Percentiles rank a stretch among this genome's conserved stretches.
These are phyloP conservation scores for Plebejus anna DNA, from an alignment of 2,888 invertebrate genomes.

Conservation along the genomic window DNA sequence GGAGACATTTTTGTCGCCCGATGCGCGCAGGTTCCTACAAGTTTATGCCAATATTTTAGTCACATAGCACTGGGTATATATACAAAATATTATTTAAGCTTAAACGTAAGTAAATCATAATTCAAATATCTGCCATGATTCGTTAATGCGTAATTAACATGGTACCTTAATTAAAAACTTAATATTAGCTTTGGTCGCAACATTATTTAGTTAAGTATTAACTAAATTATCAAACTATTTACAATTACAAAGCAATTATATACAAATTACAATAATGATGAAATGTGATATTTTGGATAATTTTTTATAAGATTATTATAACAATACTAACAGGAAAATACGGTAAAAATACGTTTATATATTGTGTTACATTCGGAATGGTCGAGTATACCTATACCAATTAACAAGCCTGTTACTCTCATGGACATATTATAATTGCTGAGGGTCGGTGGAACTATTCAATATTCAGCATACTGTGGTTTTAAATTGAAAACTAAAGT, in stretches of 20 bases:
- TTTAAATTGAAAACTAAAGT: no score
- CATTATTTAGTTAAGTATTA: not conserved
- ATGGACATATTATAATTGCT: no score
- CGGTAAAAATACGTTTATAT: no score
- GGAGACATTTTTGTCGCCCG: no score
- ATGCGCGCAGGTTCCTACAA: no score
- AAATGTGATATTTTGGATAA: not conserved
- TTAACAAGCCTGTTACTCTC: no score
- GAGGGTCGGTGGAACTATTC: no score
- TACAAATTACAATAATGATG: constrained; percentile 15
- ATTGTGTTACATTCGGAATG: no score
- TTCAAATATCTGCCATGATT: not conserved
- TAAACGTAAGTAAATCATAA: not conserved
- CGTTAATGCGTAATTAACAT: not conserved
- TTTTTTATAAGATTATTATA: not conserved
- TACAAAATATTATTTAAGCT: not conserved
- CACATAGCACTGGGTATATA: not conserved
- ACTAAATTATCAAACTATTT: constrained; percentile 33
- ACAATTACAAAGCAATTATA: constrained; percentile 36
- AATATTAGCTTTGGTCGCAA: constrained; percentile 24
- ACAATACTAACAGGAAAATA: no score
- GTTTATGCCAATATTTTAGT: not conserved
- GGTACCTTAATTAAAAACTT: not conserved
- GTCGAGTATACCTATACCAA: no score
- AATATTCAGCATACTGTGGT: no score